Percentiles rank a stretch among this genome's conserved stretches.
These are phyloP conservation scores for Archips crataeganus DNA, from an alignment of 2,888 invertebrate species.

Conservation along the genomic window DNA sequence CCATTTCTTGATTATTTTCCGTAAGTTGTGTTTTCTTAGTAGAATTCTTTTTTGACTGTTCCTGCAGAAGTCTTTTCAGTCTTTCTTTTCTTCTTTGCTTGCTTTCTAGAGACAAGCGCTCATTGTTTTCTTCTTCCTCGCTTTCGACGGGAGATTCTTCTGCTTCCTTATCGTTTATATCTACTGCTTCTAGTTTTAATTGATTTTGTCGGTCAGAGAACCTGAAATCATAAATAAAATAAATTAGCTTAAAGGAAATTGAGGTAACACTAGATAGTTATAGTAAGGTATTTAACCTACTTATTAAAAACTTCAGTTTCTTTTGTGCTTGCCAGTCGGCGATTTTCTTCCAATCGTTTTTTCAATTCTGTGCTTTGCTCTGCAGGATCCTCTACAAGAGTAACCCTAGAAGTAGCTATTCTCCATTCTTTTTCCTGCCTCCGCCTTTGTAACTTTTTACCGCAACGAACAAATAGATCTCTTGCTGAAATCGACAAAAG, in stretches of 20 bases:
- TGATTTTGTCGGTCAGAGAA: constrained; percentile 76
- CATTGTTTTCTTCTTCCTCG: constrained; percentile 70
- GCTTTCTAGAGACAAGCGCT: constrained; percentile 58
- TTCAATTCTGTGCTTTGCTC: constrained; percentile 80
- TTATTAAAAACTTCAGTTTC: constrained; percentile 85
- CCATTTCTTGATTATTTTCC: constrained; percentile 41
- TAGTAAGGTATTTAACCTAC: constrained; percentile 55
- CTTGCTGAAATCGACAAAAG: constrained; percentile 73
- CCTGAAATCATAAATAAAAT: constrained; percentile 56
- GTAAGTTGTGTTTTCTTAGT: constrained; percentile 21
- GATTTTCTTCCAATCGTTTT: constrained; percentile 86
- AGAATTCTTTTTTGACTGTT: constrained; percentile 59
- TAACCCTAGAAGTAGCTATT: constrained; percentile 82
- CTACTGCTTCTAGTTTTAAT: constrained; percentile 72
- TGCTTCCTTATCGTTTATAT: constrained; percentile 79
- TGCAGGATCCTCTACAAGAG: constrained; percentile 86
- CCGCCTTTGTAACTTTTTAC: constrained; percentile 87
- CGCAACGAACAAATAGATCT: constrained; percentile 88
- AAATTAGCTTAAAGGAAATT: neutral
- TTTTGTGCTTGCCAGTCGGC: constrained; percentile 75
- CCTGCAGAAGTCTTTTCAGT: constrained; percentile 66
- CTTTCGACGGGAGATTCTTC: constrained; percentile 77
- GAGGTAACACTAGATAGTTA: no score
- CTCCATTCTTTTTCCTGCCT: constrained; percentile 88
- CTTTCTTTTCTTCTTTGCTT: constrained; percentile 72